Evolutionary conservation across 2,113 vertebrate species (phyloP), one percentile per base, ranked within the genome.

Genomic region (Xerus inauris): DNA sequence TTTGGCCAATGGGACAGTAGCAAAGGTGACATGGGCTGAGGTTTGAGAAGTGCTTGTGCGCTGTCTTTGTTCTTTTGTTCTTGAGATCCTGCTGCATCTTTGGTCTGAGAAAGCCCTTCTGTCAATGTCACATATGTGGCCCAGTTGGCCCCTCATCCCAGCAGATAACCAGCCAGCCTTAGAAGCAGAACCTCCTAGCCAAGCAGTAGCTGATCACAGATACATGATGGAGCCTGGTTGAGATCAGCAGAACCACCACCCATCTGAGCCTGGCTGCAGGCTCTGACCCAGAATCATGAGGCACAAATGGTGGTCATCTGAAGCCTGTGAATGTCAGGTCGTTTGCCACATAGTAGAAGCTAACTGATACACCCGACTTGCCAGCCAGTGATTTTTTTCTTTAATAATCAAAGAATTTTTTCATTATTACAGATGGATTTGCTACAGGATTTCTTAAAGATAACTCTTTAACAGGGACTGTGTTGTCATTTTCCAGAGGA

Each of bases 271-370:
- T 12, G 2, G 35, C 7, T 87, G 45, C 22, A 6, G 5, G 28
- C 20, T n/a, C 5, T 86, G 62, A 28, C 11, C 35, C 30, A 47
- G 91, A 28, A 24, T 96, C 47, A 54, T 32, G 22, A 81, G 22
- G 35, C 51, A 65, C 40, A 67, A 65, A 6, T 76, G n/a, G 11
- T 35, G n/a, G 11, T 35, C 35, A 16, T 77, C n/a, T 57, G 59
- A 95, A 64, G 32, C 47, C 47, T 45, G 42, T 91, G 28, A 59
- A 64, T 87, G 42, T 92, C 75, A 26, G 2, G 38, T 42, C 14
- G 26, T 94, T 94, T 86, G 51, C 82, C 95, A 84, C 14, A 88
- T 1, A 71, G 90, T 38, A 72, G 72, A 94, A 87, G 16, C 38
- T 77, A 59, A 93, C 32, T 69, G 67, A 80, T 19, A 79, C 13